A percentile compares a stretch with the other conserved stretches of the same genome.
phyloP scores from a whole-genome alignment of 2,797 vertebrate genomes.

The Distichodus sexfasciatus region DNA sequence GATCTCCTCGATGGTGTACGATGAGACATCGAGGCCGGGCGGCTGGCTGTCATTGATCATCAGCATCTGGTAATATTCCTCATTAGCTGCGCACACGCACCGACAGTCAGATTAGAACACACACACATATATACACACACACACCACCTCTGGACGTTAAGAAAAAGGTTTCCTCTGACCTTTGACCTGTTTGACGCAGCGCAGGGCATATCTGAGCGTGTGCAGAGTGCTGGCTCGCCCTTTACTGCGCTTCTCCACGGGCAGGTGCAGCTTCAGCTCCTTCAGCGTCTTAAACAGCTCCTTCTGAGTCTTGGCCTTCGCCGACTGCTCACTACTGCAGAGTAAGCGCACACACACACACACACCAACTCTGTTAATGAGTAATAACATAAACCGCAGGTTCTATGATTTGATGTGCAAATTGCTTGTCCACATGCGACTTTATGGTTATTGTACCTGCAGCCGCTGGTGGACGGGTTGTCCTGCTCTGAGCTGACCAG shows the following conservation, averaged over 20 bases:
- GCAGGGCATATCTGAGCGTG: conserved; percentile 85
- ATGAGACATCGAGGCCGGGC: conserved; percentile 77
- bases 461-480: conserved; percentile 86
- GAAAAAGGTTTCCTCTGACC: conserved; percentile 66
- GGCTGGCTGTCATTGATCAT: conserved; percentile 83
- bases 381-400: too few relatives aligned
- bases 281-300: conserved; percentile 87
- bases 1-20: conserved; percentile 86
- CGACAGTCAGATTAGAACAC: not conserved
- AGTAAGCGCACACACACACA: conserved; percentile 51
- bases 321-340: conserved; percentile 86
- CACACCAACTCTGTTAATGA: not conserved
- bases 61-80: conserved; percentile 91
- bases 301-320: conserved; percentile 88
- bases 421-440: not conserved
- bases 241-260: conserved; percentile 80
- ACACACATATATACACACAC: not conserved
- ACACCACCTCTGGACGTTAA: not conserved
- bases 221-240: conserved; percentile 76
- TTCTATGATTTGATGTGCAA: too few relatives aligned
- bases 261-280: conserved; percentile 87
- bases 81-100: conserved; percentile 78
- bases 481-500: conserved; percentile 85
- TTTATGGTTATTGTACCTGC: conserved; percentile 71
- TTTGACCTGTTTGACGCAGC: conserved; percentile 93